Conservation (phyloP, 64 coral and sea anemone species). For the Cladopsammia gracilis region DNA sequence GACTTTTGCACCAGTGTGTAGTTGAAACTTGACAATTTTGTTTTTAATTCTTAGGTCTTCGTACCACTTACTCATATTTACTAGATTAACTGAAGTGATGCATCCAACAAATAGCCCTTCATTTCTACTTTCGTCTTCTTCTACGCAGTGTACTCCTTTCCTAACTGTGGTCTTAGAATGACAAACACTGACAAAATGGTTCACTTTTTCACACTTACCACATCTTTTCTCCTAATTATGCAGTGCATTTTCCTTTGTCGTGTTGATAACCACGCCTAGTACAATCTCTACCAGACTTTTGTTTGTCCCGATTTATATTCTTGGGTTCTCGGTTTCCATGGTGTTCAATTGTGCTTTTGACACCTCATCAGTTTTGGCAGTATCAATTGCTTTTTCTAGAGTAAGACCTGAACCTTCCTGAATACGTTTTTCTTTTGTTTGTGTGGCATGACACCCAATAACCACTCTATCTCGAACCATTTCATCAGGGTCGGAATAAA, state of each 20-base stretch:
- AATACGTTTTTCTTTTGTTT: conserved; percentile 39
- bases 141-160: background rate
- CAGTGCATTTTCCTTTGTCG: conserved; percentile 17
- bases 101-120: conserved; percentile 32
- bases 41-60: conserved; percentile 1
- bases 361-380: conserved; percentile 41
- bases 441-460: conserved; percentile 33
- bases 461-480: conserved; percentile 59
- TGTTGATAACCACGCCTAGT: conserved; percentile 10
- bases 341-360: conserved; percentile 34
- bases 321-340: conserved; percentile 16
- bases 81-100: background rate
- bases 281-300: background rate
- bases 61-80: conserved; percentile 13
- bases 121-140: background rate
- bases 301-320: background rate
- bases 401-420: conserved; percentile 56
- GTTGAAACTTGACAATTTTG: background rate
- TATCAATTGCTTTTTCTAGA: conserved; percentile 48
- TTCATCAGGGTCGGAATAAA: conserved; percentile 39
- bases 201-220: background rate
- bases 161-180: background rate
- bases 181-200: background rate
- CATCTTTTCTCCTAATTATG: conserved; percentile 19
- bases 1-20: conserved; percentile 38